Evolutionary conservation across 2,888 invertebrate species (phyloP).

Genomic region (Clistopyga incitator): DNA sequence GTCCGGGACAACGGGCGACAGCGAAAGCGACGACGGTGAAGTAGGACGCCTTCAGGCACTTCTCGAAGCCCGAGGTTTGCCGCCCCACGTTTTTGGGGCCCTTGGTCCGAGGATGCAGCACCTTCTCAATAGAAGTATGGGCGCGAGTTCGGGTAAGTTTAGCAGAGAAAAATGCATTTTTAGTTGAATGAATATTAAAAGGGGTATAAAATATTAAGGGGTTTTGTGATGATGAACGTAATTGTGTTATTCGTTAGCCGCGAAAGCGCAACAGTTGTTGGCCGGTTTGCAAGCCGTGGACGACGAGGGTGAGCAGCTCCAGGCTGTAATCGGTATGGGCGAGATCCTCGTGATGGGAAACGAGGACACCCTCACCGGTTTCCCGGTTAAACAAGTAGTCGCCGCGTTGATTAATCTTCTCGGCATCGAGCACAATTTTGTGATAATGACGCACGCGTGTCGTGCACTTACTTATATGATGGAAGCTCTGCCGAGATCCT

Average conservation of each 20-base stretch:
- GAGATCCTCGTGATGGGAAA: conserved; percentile 99
- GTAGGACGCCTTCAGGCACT: conserved; percentile 97
- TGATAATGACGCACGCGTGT: conserved; percentile 99
- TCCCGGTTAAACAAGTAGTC: conserved; percentile 98
- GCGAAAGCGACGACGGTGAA: conserved; percentile 96
- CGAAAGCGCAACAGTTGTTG: conserved; percentile 96
- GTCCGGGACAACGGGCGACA: conserved; percentile 86
- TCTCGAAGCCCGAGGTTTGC: conserved; percentile 96
- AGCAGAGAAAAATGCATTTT: neutral
- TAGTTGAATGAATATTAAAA: too few species aligned
- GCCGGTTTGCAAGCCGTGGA: conserved; percentile 96
- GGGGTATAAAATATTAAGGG: too few species aligned
- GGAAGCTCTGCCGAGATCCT: conserved; percentile 98
- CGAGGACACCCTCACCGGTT: conserved; percentile 98
- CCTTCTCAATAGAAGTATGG: conserved; percentile 96
- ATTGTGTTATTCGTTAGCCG: conserved; percentile 85
- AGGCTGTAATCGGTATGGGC: conserved; percentile 99
- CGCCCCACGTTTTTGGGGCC: conserved; percentile 98
- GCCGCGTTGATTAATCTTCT: conserved; percentile 96
- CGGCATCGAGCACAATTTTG: conserved; percentile 99
- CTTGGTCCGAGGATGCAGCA: conserved; percentile 98
- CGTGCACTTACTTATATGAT: conserved; percentile 99
- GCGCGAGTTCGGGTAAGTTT: conserved; percentile 90
- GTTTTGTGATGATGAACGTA: neutral
- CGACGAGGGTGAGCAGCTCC: conserved; percentile 97